Percentiles rank a stretch among this genome's conserved stretches.
phyloP scores from a whole-genome alignment of 2,888 invertebrate species.

The Ichneumoninae sp. region DNA sequence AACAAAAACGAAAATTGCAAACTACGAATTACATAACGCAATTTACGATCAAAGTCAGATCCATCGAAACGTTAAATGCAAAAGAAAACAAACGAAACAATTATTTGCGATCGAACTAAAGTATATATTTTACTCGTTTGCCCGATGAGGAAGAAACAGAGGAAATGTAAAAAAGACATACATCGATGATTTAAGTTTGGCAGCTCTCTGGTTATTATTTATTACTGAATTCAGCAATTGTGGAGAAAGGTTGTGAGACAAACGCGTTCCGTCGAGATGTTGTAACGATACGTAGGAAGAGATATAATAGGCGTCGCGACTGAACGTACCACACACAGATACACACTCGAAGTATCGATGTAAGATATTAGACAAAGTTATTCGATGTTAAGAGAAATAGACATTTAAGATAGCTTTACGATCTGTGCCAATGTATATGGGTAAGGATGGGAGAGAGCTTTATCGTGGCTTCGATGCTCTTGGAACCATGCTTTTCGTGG shows the following conservation, averaged over 20 bases:
- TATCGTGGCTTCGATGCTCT: conserved; percentile 51
- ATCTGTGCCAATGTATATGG: conserved; percentile 63
- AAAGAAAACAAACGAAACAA: not conserved
- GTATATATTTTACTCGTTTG: conserved; percentile 12
- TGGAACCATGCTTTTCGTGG: conserved; percentile 1
- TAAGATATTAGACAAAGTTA: conserved; percentile 58
- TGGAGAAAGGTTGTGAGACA: conserved; percentile 54
- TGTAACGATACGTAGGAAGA: conserved; percentile 9
- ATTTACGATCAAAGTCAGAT: not conserved
- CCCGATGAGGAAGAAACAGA: not conserved
- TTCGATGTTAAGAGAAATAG: conserved; percentile 58
- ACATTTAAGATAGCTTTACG: conserved; percentile 54
- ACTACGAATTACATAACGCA: conserved; percentile 2
- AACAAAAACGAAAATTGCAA: not conserved
- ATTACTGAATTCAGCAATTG: conserved; percentile 2
- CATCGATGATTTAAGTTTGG: conserved; percentile 11
- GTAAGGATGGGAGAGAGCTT: conserved; percentile 43
- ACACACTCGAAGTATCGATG: conserved; percentile 51
- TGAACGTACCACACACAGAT: conserved; percentile 47
- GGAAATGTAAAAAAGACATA: not conserved
- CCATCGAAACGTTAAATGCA: not conserved
- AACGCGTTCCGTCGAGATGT: conserved; percentile 25
- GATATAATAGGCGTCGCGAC: conserved; percentile 33
- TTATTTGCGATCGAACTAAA: not conserved
- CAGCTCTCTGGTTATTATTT: conserved; percentile 42